A percentile compares a stretch with the other conserved stretches of the same genome.
phyloP scores from a whole-genome alignment of 2,888 invertebrate genomes.

The Yponomeuta cagnagella region DNA sequence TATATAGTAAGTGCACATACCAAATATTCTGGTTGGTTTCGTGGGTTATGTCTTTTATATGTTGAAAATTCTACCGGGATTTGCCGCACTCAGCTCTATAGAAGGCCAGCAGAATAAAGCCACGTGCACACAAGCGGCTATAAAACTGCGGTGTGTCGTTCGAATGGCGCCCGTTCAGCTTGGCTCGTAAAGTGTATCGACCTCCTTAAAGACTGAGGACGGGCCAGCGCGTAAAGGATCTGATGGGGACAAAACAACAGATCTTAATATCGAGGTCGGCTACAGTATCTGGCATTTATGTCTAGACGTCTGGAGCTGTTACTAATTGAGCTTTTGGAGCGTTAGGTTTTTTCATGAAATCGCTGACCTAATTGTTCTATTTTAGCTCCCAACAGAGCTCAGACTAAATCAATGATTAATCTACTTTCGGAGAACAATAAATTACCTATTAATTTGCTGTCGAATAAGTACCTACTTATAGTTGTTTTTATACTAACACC shows the following conservation, averaged over 20 bases:
- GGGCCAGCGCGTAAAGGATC: no score
- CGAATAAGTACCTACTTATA: no score
- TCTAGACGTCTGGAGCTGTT: background rate
- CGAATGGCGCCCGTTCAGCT: background rate
- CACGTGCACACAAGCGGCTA: conserved; percentile 1
- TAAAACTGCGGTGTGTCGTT: background rate
- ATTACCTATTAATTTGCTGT: no score
- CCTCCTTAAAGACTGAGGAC: background rate
- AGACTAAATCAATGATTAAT: background rate
- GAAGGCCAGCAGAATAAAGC: background rate
- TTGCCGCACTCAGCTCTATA: background rate
- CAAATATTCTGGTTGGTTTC: background rate
- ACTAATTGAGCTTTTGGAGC: background rate
- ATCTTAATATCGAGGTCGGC: no score
- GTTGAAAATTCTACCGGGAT: background rate
- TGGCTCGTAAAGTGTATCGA: background rate
- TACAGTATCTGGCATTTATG: background rate
- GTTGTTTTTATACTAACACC: no score
- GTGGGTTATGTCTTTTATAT: background rate
- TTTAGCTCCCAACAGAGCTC: background rate
- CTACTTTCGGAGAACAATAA: no score
- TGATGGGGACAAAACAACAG: no score
- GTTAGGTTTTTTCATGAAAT: background rate
- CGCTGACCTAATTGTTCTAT: background rate
- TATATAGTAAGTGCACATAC: no score